These are phyloP conservation scores for Isoperla grammatica DNA, from an alignment of 2,888 invertebrate genomes.

Conservation along the genomic window DNA sequence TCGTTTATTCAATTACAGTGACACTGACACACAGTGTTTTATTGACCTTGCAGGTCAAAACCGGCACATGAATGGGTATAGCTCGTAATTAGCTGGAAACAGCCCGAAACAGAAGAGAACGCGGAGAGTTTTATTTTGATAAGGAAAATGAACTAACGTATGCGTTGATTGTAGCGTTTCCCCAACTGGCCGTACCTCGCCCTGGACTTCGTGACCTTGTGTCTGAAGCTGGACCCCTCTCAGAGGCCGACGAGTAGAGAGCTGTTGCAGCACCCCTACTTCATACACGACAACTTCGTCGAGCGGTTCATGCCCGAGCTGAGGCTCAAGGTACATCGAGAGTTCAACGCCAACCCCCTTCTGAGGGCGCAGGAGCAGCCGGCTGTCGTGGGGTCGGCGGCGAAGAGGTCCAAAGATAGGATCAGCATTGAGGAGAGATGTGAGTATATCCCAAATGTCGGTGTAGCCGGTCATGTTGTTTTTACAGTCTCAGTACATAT, in stretches of 20 bases:
- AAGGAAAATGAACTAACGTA: too few relatives aligned
- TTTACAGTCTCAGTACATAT: too few relatives aligned
- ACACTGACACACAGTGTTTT: too few relatives aligned
- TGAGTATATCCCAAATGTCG: not conserved
- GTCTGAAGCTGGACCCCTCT: conserved; percentile 53
- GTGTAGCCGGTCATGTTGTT: too few relatives aligned
- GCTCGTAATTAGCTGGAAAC: too few relatives aligned
- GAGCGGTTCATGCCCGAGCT: conserved; percentile 62
- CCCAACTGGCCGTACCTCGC: conserved; percentile 46
- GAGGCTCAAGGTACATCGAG: conserved; percentile 56
- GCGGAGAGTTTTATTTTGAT: too few relatives aligned
- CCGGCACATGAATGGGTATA: too few relatives aligned
- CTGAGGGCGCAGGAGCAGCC: conserved; percentile 38
- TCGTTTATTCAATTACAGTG: too few relatives aligned
- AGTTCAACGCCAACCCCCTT: conserved; percentile 53
- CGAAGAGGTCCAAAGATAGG: conserved; percentile 1
- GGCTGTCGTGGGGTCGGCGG: not conserved
- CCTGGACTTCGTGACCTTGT: conserved; percentile 50
- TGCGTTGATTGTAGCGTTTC: conserved; percentile 36
- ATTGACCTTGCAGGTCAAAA: too few relatives aligned
- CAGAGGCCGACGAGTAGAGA: conserved; percentile 56
- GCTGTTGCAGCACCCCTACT: conserved; percentile 61
- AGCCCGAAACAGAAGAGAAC: too few relatives aligned
- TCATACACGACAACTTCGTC: conserved; percentile 59
- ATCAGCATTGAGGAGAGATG: not conserved